phyloP scores from a whole-genome alignment of 2,888 invertebrate genomes.

The Hipparchia semele region DNA sequence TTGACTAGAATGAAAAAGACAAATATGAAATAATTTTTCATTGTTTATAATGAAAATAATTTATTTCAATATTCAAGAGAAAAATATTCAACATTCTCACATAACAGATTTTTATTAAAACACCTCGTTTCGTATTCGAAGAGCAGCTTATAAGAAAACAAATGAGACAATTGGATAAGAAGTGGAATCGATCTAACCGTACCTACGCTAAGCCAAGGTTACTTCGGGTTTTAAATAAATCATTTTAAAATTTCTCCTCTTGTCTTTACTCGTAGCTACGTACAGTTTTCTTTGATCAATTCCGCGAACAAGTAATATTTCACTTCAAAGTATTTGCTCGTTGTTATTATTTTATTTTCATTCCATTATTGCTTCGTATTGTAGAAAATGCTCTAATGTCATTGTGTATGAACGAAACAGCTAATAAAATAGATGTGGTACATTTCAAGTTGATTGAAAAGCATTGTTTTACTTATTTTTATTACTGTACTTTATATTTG shows the following conservation, averaged over 20 bases:
- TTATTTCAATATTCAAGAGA: not conserved
- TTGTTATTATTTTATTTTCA: slow-evolving; percentile 16
- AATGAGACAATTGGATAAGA: slow-evolving; percentile 33
- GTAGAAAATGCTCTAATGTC: not conserved
- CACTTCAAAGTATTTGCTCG: not conserved
- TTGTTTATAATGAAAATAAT: not conserved
- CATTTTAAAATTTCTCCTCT: slow-evolving; percentile 51
- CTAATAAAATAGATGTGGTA: not conserved
- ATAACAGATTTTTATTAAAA: not conserved
- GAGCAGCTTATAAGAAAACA: slow-evolving; percentile 29
- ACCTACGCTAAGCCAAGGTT: slow-evolving; percentile 52
- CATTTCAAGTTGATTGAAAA: not conserved
- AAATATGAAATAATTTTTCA: not conserved
- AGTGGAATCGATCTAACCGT: slow-evolving; percentile 42
- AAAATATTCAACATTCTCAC: not conserved
- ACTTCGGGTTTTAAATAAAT: slow-evolving; percentile 46
- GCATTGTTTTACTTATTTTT: not conserved
- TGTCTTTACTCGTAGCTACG: slow-evolving; percentile 38
- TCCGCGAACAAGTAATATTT: slow-evolving; percentile 27
- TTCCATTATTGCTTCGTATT: not conserved
- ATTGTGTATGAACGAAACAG: not conserved
- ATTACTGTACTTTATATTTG: not conserved
- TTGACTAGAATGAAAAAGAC: not conserved
- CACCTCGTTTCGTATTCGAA: not conserved
- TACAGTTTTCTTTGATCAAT: slow-evolving; percentile 43